Conservation (phyloP, 2,113 vertebrate species). For the Centropus bengalensis region DNA sequence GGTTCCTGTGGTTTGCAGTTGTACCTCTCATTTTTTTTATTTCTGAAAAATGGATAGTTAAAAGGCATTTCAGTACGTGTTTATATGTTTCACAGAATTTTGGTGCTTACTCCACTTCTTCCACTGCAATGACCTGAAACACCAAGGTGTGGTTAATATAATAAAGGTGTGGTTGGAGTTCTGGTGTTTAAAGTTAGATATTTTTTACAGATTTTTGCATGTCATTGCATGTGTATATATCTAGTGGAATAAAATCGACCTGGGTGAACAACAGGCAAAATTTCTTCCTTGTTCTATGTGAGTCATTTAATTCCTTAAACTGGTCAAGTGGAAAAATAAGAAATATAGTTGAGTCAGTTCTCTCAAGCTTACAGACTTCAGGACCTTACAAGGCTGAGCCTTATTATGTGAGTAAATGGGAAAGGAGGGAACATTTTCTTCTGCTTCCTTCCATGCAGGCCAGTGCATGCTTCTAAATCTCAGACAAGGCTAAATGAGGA, state of each 20-base stretch:
- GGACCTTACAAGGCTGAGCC: background rate
- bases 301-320: background rate
- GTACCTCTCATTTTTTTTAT: background rate
- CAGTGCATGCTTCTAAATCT: background rate
- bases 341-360: background rate
- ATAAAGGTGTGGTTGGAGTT: background rate
- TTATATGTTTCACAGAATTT: background rate
- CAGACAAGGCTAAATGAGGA: background rate
- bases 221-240: background rate
- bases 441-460: background rate
- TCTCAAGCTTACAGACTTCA: background rate
- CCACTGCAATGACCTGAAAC: background rate
- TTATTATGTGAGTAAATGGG: background rate
- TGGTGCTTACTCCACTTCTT: background rate
- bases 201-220: background rate
- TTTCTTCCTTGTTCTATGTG: background rate
- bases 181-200: background rate
- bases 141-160: too few species aligned
- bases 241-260: background rate
- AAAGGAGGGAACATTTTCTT: background rate
- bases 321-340: background rate
- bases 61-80: background rate
- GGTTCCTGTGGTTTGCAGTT: background rate
- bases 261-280: background rate
- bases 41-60: background rate